Evolutionary conservation across 2,797 vertebrate genomes (phyloP).

Genomic region (Anguilla anguilla): DNA sequence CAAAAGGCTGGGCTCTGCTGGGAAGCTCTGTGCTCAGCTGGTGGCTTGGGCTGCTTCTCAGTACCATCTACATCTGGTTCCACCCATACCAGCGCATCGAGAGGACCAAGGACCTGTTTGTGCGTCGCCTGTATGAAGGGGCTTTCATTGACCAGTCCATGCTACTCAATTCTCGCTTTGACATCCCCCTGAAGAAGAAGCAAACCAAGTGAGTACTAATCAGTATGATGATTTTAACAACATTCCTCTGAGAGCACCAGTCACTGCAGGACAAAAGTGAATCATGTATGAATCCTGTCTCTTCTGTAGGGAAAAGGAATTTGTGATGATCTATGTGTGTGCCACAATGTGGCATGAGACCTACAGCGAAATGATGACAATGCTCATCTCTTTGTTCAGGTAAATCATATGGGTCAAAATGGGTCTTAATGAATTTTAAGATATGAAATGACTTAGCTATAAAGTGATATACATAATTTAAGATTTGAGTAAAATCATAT

Average conservation of each 20-base stretch:
- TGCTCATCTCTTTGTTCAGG: conserved; percentile 69
- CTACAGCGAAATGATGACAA: conserved; percentile 67
- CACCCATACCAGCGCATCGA: conserved; percentile 59
- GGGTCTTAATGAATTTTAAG: not conserved
- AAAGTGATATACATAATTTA: not conserved
- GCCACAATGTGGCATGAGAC: conserved; percentile 74
- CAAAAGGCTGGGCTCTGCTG: conserved; percentile 40
- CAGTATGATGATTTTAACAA: not conserved
- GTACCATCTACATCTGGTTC: conserved; percentile 61
- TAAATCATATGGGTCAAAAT: conserved; percentile 26
- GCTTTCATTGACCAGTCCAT: conserved; percentile 68
- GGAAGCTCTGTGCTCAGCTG: conserved; percentile 52
- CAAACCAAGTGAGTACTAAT: conserved; percentile 38
- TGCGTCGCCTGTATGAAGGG: conserved; percentile 61
- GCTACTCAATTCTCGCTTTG: conserved; percentile 62
- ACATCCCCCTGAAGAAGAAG: conserved; percentile 40
- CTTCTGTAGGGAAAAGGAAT: conserved; percentile 30
- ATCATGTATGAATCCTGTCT: not conserved
- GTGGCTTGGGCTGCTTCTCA: conserved; percentile 62
- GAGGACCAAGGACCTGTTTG: conserved; percentile 67
- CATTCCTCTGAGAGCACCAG: not conserved
- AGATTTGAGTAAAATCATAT: not conserved
- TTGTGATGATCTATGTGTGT: conserved; percentile 55
- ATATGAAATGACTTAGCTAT: not conserved
- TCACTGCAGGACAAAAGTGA: no score